A percentile compares a stretch with the other conserved stretches of the same genome.
Evolutionary conservation across 1,140 invertebrate species (phyloP).

Genomic region (Microvelia longipes): DNA sequence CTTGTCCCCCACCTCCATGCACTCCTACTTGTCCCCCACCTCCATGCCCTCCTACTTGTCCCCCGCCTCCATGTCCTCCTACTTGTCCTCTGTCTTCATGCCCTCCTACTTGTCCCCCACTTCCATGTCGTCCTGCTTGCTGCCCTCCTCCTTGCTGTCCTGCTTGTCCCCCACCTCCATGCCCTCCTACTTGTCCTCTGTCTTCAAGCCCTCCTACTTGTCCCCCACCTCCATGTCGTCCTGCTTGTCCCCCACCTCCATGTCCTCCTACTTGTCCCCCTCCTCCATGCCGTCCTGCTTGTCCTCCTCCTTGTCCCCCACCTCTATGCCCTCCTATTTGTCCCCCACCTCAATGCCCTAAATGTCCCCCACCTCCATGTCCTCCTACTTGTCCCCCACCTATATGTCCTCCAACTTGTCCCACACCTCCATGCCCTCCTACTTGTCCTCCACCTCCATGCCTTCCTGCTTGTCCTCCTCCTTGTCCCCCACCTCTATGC

Average conservation of each 20-base stretch:
- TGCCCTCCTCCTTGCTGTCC: not conserved
- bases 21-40: not conserved
- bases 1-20: not conserved
- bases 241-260: not conserved
- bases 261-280: not conserved
- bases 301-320: not conserved
- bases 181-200: not conserved
- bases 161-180: not conserved
- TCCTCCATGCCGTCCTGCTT: not conserved
- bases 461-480: not conserved
- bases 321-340: no score
- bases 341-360: no score
- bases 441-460: not conserved
- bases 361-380: not conserved
- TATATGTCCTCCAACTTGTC: not conserved
- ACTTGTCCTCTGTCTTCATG: not conserved
- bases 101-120: not conserved
- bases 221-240: not conserved
- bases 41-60: not conserved
- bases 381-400: not conserved
- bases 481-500: not conserved
- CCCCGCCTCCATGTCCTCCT: not conserved
- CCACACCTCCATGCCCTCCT: not conserved
- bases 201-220: not conserved
- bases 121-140: no score